phyloP scores from a whole-genome alignment of 2,888 invertebrate species.

The Petrophora chlorosata region DNA sequence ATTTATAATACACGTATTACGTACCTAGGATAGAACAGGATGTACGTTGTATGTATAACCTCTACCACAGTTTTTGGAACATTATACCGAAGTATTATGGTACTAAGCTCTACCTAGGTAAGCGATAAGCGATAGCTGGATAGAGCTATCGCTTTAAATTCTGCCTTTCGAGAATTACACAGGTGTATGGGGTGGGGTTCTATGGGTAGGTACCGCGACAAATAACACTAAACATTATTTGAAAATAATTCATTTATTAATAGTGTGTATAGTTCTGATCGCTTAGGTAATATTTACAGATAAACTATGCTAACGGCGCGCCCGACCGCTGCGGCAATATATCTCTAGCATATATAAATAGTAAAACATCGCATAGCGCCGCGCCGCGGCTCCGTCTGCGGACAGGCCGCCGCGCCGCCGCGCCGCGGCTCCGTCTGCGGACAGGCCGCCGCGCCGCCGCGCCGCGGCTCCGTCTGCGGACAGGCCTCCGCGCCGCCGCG shows the following conservation, averaged over 20 bases:
- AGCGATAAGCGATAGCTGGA: too few relatives aligned
- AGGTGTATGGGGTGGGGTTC: too few relatives aligned
- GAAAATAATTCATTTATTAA: slow-evolving; percentile 51
- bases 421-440: background rate
- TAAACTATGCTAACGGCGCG: slow-evolving; percentile 43
- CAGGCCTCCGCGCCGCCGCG: background rate
- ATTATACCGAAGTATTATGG: too few relatives aligned
- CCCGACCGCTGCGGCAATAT: slow-evolving; percentile 28
- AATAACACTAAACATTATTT: slow-evolving; percentile 12
- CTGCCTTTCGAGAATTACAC: too few relatives aligned
- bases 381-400: background rate
- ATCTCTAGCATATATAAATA: slow-evolving; percentile 41
- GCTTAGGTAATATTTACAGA: slow-evolving; percentile 65
- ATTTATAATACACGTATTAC: too few relatives aligned
- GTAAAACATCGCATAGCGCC: slow-evolving; percentile 47
- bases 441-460: background rate
- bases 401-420: background rate
- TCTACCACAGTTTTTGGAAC: too few relatives aligned
- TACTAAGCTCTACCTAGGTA: too few relatives aligned
- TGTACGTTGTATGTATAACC: too few relatives aligned
- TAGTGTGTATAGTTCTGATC: slow-evolving; percentile 56
- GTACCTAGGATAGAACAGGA: too few relatives aligned
- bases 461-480: background rate
- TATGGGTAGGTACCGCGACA: too few relatives aligned
- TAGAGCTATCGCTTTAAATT: too few relatives aligned